These are phyloP conservation scores for Chelonoidis abingdonii DNA, from an alignment of 2,113 vertebrate genomes.

Conservation along the genomic window DNA sequence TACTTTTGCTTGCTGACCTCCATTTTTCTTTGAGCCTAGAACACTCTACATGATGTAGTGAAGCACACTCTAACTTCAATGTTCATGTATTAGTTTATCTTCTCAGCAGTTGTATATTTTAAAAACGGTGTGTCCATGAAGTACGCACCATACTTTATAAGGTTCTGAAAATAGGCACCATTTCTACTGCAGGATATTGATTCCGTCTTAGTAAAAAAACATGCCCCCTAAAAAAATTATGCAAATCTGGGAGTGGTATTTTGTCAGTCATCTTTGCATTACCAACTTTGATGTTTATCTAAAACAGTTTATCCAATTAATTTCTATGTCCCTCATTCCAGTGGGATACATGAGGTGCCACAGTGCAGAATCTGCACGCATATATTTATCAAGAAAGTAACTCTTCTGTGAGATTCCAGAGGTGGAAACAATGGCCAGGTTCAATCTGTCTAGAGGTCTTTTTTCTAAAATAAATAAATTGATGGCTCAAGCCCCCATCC, in stretches of 20 bases:
- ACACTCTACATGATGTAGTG: rapidly evolving
- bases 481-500: not conserved
- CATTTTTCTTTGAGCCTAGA: not conserved
- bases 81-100: not conserved
- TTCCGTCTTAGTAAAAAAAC: not conserved
- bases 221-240: not conserved
- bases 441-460: not conserved
- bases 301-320: not conserved
- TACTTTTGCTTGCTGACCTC: not conserved
- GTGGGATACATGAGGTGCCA: rapidly evolving
- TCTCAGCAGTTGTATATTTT: not conserved
- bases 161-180: not conserved
- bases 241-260: not conserved
- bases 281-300: not conserved
- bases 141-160: not conserved
- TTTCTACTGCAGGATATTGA: not conserved
- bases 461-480: not conserved
- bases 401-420: not conserved
- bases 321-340: not conserved
- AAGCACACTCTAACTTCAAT: not conserved
- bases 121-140: not conserved
- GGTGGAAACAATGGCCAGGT: not conserved
- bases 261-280: not conserved
- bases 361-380: not conserved
- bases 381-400: not conserved